A percentile compares a stretch with the other conserved stretches of the same genome.
phyloP scores from a whole-genome alignment of 2,888 invertebrate genomes.

The Diaphora mendica region DNA sequence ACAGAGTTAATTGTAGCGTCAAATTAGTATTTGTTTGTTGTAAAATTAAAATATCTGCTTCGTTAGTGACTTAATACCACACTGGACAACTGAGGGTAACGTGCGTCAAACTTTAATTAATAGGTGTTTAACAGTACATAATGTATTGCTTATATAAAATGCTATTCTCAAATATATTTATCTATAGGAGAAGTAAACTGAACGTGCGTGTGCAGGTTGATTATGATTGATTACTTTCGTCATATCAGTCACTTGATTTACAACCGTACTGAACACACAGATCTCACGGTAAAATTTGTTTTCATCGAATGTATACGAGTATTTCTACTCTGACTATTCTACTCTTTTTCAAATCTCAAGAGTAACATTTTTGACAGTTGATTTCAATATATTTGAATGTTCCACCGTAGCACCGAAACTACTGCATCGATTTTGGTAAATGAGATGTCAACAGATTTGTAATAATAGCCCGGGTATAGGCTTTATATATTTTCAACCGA shows the following conservation, averaged over 20 bases:
- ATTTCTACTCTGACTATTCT: background rate
- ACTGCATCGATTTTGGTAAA: no score
- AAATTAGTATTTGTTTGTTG: background rate
- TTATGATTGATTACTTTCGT: conserved; percentile 7
- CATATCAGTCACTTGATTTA: background rate
- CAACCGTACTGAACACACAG: background rate
- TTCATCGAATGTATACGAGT: background rate
- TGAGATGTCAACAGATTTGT: no score
- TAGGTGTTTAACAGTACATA: background rate
- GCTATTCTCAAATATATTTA: background rate
- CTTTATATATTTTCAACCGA: no score
- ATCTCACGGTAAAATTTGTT: background rate
- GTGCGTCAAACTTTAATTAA: background rate
- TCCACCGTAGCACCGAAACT: no score
- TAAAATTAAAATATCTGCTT: no score
- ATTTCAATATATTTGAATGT: no score
- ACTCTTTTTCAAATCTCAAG: background rate
- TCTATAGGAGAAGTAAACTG: background rate
- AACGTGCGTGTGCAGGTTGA: background rate
- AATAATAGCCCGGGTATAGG: no score
- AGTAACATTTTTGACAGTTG: no score
- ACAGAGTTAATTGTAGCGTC: no score
- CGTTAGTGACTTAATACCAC: background rate
- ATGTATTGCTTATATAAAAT: background rate
- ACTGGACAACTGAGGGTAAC: background rate